Percentiles rank a stretch among this genome's conserved stretches.
These are phyloP conservation scores for Didymodactylos carnosus DNA, from an alignment of 2,888 invertebrate species.

Conservation along the genomic window DNA sequence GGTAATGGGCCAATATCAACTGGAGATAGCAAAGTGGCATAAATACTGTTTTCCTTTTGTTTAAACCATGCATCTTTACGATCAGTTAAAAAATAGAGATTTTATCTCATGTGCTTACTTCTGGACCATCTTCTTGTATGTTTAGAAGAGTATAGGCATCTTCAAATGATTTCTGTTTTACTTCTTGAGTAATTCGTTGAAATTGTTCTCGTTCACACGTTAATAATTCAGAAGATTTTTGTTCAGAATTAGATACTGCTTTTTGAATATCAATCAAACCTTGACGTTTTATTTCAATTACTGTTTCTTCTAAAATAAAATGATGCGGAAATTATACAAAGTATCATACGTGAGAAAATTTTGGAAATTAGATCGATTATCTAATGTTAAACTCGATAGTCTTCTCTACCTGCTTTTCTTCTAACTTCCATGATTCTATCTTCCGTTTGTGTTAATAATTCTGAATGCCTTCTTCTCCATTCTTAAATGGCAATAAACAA, in stretches of 20 bases:
- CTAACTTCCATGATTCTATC: slow-evolving; percentile 69
- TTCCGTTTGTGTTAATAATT: slow-evolving; percentile 55
- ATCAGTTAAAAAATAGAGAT: too few relatives aligned
- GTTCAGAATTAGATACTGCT: slow-evolving; percentile 61
- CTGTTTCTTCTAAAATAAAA: slow-evolving; percentile 42
- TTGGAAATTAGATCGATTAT: too few relatives aligned
- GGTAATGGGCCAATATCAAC: too few relatives aligned
- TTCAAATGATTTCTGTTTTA: slow-evolving; percentile 32
- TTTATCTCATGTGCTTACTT: too few relatives aligned
- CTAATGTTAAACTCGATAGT: too few relatives aligned
- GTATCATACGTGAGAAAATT: too few relatives aligned
- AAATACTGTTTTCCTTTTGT: too few relatives aligned
- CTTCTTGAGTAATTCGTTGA: slow-evolving; percentile 47
- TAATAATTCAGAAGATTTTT: slow-evolving; percentile 59
- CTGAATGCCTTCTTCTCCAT: not conserved
- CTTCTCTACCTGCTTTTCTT: slow-evolving; percentile 65
- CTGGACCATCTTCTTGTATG: slow-evolving; percentile 34
- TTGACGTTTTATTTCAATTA: slow-evolving; percentile 62
- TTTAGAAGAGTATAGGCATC: slow-evolving; percentile 23
- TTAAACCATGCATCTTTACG: too few relatives aligned
- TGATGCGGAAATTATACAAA: too few relatives aligned
- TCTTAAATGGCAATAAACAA: too few relatives aligned
- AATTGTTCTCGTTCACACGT: slow-evolving; percentile 53
- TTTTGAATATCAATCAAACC: slow-evolving; percentile 76
- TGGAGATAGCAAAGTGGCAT: too few relatives aligned